A percentile compares a stretch with the other conserved stretches of the same genome.
Evolutionary conservation across 1,140 invertebrate genomes (phyloP).

Genomic region (Atta colombica): DNA sequence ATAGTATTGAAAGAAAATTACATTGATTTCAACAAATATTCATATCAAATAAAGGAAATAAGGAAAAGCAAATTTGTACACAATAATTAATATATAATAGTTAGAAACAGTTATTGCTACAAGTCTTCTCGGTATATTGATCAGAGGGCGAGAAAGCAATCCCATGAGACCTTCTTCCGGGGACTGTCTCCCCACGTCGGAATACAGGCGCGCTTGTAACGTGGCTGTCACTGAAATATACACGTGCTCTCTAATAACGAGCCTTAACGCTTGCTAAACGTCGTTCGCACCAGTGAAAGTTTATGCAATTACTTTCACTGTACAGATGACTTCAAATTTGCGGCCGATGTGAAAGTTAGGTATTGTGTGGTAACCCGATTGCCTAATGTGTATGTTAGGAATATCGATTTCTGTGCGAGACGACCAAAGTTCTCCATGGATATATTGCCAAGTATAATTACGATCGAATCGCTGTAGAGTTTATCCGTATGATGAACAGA

Average conservation of each 20-base stretch:
- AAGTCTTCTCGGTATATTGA: conserved; percentile 80
- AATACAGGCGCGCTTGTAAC: conserved; percentile 41
- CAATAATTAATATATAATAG: conserved; percentile 80
- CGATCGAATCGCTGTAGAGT: background rate
- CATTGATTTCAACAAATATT: background rate
- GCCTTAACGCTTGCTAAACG: conserved; percentile 46
- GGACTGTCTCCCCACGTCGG: conserved; percentile 14
- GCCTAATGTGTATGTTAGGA: background rate
- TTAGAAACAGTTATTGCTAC: conserved; percentile 76
- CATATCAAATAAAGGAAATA: background rate
- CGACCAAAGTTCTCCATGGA: background rate
- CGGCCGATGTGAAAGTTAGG: conserved; percentile 35
- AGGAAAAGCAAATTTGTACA: conserved; percentile 52
- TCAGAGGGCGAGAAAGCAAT: conserved; percentile 69
- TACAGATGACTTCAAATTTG: conserved; percentile 56
- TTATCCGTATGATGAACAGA: background rate
- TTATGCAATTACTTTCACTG: conserved; percentile 56
- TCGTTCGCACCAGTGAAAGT: conserved; percentile 51
- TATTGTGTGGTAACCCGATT: conserved; percentile 25
- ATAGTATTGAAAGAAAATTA: conserved; percentile 5
- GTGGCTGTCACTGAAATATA: conserved; percentile 43
- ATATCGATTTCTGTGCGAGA: conserved; percentile 38
- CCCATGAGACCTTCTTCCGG: conserved; percentile 47
- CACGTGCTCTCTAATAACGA: conserved; percentile 45
- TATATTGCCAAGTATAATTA: conserved; percentile 15